phyloP scores from a whole-genome alignment of 2,888 invertebrate genomes.

The Papilio gigon region DNA sequence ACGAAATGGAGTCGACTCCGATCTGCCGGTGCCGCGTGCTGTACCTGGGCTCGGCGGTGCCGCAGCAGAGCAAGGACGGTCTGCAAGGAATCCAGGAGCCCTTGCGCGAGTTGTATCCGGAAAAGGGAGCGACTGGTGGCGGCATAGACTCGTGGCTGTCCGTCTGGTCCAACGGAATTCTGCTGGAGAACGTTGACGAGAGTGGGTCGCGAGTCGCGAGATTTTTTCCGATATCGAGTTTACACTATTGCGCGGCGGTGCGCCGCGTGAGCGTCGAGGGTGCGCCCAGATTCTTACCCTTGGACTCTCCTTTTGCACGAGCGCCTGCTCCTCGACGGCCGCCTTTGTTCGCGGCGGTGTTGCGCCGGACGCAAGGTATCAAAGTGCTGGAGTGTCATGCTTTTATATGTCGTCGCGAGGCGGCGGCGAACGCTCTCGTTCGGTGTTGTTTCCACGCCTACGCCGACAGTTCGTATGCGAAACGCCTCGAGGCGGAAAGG shows the following conservation, averaged over 20 bases:
- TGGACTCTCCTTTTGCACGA: conserved; percentile 97
- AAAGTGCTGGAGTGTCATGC: conserved; percentile 99
- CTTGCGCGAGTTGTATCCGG: conserved; percentile 96
- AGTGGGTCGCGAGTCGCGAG: conserved; percentile 96
- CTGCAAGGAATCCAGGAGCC: conserved; percentile 99
- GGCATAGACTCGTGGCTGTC: conserved; percentile 98
- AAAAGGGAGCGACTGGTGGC: conserved; percentile 93
- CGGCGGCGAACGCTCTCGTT: conserved; percentile 98
- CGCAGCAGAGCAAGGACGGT: conserved; percentile 98
- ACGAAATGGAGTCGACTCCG: conserved; percentile 90
- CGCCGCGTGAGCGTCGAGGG: conserved; percentile 90
- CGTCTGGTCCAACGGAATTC: conserved; percentile 97
- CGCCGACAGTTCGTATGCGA: conserved; percentile 96
- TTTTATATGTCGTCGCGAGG: conserved; percentile 97
- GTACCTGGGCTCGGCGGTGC: conserved; percentile 97
- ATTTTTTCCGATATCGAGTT: conserved; percentile 97
- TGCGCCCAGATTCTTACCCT: conserved; percentile 93
- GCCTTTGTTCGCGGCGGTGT: conserved; percentile 97
- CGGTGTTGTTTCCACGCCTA: conserved; percentile 99
- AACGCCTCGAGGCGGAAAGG: conserved; percentile 87
- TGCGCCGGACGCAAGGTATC: conserved; percentile 97
- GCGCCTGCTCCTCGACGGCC: conserved; percentile 96
- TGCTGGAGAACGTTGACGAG: conserved; percentile 98
- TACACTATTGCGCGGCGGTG: conserved; percentile 98
- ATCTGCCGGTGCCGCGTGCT: conserved; percentile 98